A percentile compares a stretch with the other conserved stretches of the same genome.
Conservation (phyloP, 2,113 vertebrate species). For the Centropus bengalensis region DNA sequence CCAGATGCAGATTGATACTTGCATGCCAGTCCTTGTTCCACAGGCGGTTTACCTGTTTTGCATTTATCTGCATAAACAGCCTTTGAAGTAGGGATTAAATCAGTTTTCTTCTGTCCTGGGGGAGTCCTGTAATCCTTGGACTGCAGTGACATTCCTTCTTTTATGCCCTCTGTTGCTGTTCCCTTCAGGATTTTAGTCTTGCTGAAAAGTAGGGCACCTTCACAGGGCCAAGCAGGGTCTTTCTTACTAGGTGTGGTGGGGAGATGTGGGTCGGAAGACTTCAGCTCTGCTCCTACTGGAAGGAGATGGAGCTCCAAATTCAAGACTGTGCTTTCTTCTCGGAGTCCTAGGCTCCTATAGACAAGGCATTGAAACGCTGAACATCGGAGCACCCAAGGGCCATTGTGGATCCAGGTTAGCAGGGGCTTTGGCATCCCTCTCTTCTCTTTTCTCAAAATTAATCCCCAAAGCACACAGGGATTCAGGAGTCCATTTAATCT, state of each 20-base stretch:
- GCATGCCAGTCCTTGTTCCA: background rate
- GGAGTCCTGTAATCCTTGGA: background rate
- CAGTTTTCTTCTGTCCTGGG: background rate
- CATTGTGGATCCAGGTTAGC: background rate
- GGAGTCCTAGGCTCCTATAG: background rate
- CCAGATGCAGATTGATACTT: background rate
- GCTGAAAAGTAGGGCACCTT: background rate
- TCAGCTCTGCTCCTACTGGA: background rate
- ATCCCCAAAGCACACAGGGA: background rate
- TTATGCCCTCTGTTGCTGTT: background rate
- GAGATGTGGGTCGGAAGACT: background rate
- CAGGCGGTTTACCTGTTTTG: background rate
- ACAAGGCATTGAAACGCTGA: background rate
- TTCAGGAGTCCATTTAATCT: background rate
- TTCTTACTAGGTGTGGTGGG: background rate
- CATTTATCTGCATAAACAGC: background rate
- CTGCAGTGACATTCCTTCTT: background rate
- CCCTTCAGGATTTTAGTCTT: background rate
- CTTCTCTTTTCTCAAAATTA: background rate
- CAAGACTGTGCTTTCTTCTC: background rate
- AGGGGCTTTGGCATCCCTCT: background rate
- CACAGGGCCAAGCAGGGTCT: background rate
- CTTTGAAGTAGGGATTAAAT: conserved; percentile 1
- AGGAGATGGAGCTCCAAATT: background rate
- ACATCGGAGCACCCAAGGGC: background rate